Base-by-base conservation (phyloP, 1,140 invertebrate species). In the Orchestia grillus region DNA sequence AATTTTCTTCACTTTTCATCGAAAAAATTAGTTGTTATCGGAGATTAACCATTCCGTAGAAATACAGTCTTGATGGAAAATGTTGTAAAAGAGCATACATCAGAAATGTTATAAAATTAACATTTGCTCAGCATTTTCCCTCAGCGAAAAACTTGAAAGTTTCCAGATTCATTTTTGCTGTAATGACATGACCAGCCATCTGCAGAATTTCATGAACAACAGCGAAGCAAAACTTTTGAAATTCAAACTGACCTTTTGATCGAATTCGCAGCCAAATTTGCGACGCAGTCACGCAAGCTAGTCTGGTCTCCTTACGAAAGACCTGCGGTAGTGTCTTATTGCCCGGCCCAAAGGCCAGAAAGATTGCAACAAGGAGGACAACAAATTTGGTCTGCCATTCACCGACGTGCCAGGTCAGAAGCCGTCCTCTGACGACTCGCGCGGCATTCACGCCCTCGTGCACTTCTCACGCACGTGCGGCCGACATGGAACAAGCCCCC, bases 331-430 rank as follows among this genome's bases (percentile, higher is more conserved):
- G 62, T 77, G 11, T 77, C 62, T 77, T 36, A 77, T 28, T 36
- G 62, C 62, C 36, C 28, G 62, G 62, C 28, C 36, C 11, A 77
- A 77, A 77, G 62, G 62, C 62, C 62, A 77, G 62, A 77, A 77
- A 77, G 28, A 77, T 28, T 77, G 88, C 19, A 91, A 44, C 3
- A 88, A 91, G 44, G 88, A 91, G 44, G 41, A 42, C 44, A 91
- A 44, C 88, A 44, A 91, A 44, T 91, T 91, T 91, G 41, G 88
- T 42, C 41, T 43, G 88, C 44, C 88, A 15, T 42, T 91, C 88
- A 43, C 41, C 16, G 88, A 91, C 88, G 88, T 91, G 88, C 41
- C 88, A 44, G 44, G 88, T 91, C 88, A 91, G 42, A 91, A 44
- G 88, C 44, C 88, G 44, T 42, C 88, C 41, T 15, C 88, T 42